phyloP scores from a whole-genome alignment of 2,888 invertebrate genomes.

The Siphlonurus alternatus region DNA sequence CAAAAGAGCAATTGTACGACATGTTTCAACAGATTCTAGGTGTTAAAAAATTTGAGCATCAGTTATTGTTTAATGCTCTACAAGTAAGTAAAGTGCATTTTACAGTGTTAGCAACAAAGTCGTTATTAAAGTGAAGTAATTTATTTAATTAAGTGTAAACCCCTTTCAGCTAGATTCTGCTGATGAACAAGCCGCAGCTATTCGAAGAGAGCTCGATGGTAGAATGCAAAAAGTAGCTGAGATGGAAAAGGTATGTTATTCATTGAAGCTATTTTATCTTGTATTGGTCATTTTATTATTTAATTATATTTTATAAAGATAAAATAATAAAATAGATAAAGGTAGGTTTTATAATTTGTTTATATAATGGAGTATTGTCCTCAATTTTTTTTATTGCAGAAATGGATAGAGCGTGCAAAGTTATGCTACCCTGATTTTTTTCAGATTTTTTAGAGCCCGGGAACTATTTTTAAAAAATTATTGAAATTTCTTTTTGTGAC shows the following conservation, averaged over 20 bases:
- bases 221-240: constrained; percentile 92
- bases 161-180: constrained; percentile 80
- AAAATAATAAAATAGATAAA: no score
- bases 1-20: constrained; percentile 98
- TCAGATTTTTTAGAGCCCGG: no score
- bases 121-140: no score
- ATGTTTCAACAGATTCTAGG: constrained; percentile 99
- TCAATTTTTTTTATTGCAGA: no score
- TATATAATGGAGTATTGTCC: no score
- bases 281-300: neutral
- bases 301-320: neutral
- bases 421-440: no score
- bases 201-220: constrained; percentile 94
- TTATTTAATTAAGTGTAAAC: neutral
- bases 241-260: constrained; percentile 72
- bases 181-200: constrained; percentile 99
- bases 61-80: constrained; percentile 94
- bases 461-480: no score
- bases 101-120: no score
- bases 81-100: constrained; percentile 39
- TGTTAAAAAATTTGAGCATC: constrained; percentile 99
- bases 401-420: no score
- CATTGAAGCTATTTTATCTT: neutral
- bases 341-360: no score
- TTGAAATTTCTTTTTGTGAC: no score